These are phyloP conservation scores for Psittacara wagleri DNA, from an alignment of 2,113 vertebrate genomes.

Conservation along the genomic window DNA sequence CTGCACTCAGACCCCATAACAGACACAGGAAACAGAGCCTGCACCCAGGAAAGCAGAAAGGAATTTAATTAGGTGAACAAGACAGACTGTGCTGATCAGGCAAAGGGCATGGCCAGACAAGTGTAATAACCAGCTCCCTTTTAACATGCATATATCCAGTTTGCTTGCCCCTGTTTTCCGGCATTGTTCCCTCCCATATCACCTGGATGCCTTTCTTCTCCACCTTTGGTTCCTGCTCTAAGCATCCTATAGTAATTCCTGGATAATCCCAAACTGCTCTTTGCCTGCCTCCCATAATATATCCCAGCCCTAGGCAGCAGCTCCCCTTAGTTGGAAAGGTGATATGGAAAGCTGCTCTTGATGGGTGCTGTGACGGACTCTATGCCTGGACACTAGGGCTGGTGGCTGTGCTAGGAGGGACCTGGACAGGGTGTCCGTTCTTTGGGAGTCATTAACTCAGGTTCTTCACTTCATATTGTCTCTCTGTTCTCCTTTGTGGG, in stretches of 20 bases:
- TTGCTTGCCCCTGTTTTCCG: neutral
- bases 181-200: neutral
- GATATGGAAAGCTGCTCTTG: neutral
- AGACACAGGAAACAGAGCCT: neutral
- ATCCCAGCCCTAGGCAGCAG: neutral
- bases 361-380: accelerated
- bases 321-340: neutral
- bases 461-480: neutral
- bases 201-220: neutral
- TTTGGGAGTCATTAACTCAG: neutral
- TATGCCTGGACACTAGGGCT: neutral
- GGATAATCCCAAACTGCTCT: neutral
- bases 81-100: neutral
- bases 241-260: neutral
- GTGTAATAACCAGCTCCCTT: accelerated
- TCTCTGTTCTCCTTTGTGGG: neutral
- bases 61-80: neutral
- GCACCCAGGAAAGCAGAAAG: neutral
- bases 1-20: neutral
- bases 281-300: neutral
- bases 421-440: too few species aligned
- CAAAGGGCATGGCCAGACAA: neutral
- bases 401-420: neutral
- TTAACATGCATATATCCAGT: neutral
- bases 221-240: neutral